Evolutionary conservation across 1,140 invertebrate species (phyloP), one percentile per base, ranked within the genome.

Genomic region (Octopus bimaculoides): DNA sequence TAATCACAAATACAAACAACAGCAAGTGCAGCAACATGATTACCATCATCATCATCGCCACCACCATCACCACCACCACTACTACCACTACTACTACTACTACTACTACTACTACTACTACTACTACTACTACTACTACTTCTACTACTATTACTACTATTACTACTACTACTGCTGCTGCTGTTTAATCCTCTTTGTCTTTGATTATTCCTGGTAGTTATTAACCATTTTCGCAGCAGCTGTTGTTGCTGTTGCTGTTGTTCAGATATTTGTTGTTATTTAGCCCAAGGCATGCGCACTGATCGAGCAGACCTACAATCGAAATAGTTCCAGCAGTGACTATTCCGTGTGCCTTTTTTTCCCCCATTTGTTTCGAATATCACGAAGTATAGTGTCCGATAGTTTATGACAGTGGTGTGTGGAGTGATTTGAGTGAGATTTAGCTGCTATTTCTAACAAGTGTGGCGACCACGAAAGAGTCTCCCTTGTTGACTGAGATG

Each of bases 91-190:
- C 55, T 54, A 66, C 55, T 54, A 66, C 55, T 54, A 41, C 20
- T 61, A 66, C 55, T 61, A 20, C 55, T 4, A 66, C 55, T 4
- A 66, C 55, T 61, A 12, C 55, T 17, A 20, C 55, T 61, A 5
- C 20, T 61, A 5, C 10, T 61, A 5, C 55, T 20, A 5, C 77
- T 20, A 78, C 10, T 61, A 78, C 77, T 61, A 56, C 55, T 61
- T 1, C 55, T 61, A 78, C 10, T 54, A 78, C 55, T 20, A 78
- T 6, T 17, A 78, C 55, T 54, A 12, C 10, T 77, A 77, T 4
- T 77, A 77, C 20, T 77, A 54, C 55, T 78, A 5, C 55, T 78
- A 61, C 55, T 78, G 56, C 77, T 78, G 61, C 55, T 78, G 61
- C 20, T 56, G 61, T 55, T 78, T 20, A 52, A 6, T 20, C 55